Conservation (phyloP, 2,113 vertebrate genomes). For the Elaphurus davidianus region DNA sequence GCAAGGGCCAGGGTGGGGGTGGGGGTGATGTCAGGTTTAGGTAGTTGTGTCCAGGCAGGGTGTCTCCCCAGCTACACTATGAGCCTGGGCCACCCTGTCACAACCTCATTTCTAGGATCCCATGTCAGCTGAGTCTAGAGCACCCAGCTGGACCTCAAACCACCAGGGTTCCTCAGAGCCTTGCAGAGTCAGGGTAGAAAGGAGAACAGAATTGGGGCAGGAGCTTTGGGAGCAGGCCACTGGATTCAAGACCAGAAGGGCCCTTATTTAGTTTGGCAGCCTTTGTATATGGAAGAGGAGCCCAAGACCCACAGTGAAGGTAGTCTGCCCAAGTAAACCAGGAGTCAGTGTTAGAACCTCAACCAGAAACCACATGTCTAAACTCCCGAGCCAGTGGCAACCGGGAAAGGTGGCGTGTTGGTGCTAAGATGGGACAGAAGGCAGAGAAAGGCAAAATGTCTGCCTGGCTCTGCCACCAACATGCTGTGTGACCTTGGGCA, state of each 20-base stretch:
- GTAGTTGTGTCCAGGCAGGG: not conserved
- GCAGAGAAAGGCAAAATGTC: not conserved
- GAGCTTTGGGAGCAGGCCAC: not conserved
- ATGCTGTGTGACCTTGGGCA: slow-evolving; percentile 51
- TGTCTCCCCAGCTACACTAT: not conserved
- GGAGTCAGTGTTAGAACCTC: not conserved
- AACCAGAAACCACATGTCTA: not conserved
- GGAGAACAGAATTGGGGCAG: not conserved
- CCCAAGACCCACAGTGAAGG: not conserved
- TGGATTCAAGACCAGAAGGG: not conserved
- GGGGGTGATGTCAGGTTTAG: not conserved
- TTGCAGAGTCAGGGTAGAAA: not conserved
- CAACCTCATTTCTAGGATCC: not conserved
- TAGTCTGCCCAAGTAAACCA: not conserved
- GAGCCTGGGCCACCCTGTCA: not conserved
- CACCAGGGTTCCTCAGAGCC: not conserved
- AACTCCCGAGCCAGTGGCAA: not conserved
- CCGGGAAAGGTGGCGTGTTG: not conserved
- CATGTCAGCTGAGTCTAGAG: not conserved
- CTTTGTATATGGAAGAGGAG: not conserved
- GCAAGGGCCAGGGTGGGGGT: not conserved
- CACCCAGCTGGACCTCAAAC: not conserved
- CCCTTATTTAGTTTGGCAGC: not conserved
- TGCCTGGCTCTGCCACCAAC: not conserved
- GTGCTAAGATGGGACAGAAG: slow-evolving; percentile 13